A percentile compares a stretch with the other conserved stretches of the same genome.
phyloP scores from a whole-genome alignment of 2,888 invertebrate genomes.

The Pyrochroa serraticornis region DNA sequence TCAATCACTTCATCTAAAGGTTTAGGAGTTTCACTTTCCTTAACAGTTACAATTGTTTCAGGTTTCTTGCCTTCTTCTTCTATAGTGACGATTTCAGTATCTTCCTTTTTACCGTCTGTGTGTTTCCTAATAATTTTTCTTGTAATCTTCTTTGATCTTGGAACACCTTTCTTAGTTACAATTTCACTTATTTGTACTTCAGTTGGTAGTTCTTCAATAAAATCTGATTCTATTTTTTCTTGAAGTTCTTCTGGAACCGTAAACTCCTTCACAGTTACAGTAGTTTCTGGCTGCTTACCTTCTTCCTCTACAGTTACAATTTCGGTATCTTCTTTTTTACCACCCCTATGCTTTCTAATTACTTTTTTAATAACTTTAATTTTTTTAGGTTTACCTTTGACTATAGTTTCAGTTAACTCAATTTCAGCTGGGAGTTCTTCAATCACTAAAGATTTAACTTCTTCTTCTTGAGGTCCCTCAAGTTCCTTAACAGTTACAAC shows the following conservation, averaged over 20 bases:
- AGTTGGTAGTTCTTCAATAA: conserved; percentile 43
- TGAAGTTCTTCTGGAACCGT: conserved; percentile 40
- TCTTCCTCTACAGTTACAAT: conserved; percentile 44
- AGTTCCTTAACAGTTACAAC: conserved; percentile 51
- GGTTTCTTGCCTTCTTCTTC: conserved; percentile 48
- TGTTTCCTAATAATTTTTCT: conserved; percentile 45
- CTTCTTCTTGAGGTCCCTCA: conserved; percentile 20
- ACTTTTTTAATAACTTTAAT: conserved; percentile 42
- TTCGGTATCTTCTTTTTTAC: conserved; percentile 53
- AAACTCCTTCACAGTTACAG: conserved; percentile 43
- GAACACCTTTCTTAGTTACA: conserved; percentile 28
- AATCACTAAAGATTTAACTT: conserved; percentile 20
- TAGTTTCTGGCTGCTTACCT: conserved; percentile 43
- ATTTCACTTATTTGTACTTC: conserved; percentile 37
- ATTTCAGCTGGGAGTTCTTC: conserved; percentile 33
- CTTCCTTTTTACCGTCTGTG: conserved; percentile 46
- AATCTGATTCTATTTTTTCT: conserved; percentile 31
- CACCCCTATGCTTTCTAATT: conserved; percentile 48
- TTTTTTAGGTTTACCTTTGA: conserved; percentile 37
- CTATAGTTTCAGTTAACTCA: conserved; percentile 37
- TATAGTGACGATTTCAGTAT: conserved; percentile 53
- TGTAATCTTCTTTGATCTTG: conserved; percentile 43
- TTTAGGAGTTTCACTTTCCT: conserved; percentile 38
- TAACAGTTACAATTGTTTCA: conserved; percentile 44
- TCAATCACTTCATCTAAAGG: conserved; percentile 45